Evolutionary conservation across 2,113 vertebrate genomes (phyloP).

Genomic region (Hemiprocne comata): DNA sequence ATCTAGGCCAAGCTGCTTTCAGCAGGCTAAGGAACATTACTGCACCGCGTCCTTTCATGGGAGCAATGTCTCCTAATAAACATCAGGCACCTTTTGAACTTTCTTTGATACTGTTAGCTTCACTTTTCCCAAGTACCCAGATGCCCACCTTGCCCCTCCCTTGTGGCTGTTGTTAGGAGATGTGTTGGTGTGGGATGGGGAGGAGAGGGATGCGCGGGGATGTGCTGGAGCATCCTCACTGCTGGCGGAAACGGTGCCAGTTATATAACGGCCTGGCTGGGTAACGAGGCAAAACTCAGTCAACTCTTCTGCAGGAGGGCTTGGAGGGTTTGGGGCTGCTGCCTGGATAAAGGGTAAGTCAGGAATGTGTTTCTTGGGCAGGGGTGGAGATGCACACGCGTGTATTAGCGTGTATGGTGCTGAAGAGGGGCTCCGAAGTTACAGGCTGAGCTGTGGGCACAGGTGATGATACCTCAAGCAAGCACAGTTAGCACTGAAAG

Average conservation of each 20-base stretch:
- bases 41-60: background rate
- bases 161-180: background rate
- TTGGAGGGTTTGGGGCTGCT: background rate
- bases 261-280: conserved; percentile 75
- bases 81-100: conserved; percentile 2
- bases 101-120: background rate
- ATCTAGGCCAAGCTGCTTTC: conserved; percentile 69
- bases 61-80: background rate
- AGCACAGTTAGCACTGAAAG: background rate
- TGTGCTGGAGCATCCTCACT: conserved; percentile 52
- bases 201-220: conserved; percentile 48
- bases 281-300: conserved; percentile 66
- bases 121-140: background rate
- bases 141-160: background rate
- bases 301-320: conserved; percentile 55
- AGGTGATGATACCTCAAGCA: background rate
- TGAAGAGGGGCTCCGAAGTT: background rate
- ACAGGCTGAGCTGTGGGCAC: background rate
- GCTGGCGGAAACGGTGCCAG: conserved; percentile 68
- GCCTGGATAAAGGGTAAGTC: conserved; percentile 56
- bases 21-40: conserved; percentile 37
- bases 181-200: conserved; percentile 49
- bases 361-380: background rate
- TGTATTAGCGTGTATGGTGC: background rate
- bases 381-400: rapidly evolving